Percentiles rank a stretch among this genome's conserved stretches.
Conservation (phyloP, 1,140 invertebrate species). For the Episyrphus balteatus region DNA sequence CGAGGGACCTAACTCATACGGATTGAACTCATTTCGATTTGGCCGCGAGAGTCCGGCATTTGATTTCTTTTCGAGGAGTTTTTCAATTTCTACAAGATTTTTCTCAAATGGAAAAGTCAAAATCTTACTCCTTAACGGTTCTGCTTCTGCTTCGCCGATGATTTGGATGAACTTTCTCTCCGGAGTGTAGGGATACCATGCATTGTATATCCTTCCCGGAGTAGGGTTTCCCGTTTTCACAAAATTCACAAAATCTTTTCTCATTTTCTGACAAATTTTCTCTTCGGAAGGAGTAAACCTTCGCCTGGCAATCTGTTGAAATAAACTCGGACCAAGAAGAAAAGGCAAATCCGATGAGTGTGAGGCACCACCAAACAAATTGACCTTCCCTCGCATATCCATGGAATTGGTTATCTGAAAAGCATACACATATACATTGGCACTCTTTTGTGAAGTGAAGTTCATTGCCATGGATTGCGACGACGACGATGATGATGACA, state of each 20-base stretch:
- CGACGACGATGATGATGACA: slow-evolving; percentile 9
- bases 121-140: background rate
- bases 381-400: slow-evolving; percentile 30
- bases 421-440: slow-evolving; percentile 36
- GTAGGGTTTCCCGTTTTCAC: slow-evolving; percentile 48
- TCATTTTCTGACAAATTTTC: slow-evolving; percentile 43
- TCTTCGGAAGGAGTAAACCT: slow-evolving; percentile 45
- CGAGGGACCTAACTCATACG: slow-evolving; percentile 5
- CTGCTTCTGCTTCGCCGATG: slow-evolving; percentile 23
- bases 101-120: background rate
- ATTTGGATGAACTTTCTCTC: slow-evolving; percentile 39
- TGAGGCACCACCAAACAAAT: slow-evolving; percentile 38
- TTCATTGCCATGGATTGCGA: slow-evolving; percentile 8
- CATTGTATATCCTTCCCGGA: slow-evolving; percentile 40
- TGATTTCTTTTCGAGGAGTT: slow-evolving; percentile 9
- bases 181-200: slow-evolving; percentile 46
- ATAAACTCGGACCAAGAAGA: slow-evolving; percentile 50
- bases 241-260: slow-evolving; percentile 48
- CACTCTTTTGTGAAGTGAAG: slow-evolving; percentile 2
- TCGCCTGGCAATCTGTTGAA: slow-evolving; percentile 47
- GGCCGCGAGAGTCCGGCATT: slow-evolving; percentile 2
- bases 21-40: slow-evolving; percentile 23
- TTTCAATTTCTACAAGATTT: slow-evolving; percentile 7
- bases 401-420: slow-evolving; percentile 35
- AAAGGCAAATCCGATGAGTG: slow-evolving; percentile 53